Conservation (phyloP, 2,888 invertebrate genomes). For the Leucoptera coffeella region DNA sequence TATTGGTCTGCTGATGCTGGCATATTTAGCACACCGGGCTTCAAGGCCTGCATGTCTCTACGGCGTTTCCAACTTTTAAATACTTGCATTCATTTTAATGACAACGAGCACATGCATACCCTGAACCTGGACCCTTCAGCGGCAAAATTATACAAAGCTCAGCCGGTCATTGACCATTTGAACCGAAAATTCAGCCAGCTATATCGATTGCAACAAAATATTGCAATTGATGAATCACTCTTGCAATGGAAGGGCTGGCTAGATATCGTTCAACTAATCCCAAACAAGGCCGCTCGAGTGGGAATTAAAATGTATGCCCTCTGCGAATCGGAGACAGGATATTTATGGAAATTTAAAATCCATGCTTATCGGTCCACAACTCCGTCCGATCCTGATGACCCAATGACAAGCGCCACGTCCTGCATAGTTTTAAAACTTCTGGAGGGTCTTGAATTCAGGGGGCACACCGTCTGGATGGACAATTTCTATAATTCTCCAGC, state of each 20-base stretch:
- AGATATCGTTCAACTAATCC: constrained; percentile 1
- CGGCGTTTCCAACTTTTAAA: constrained; percentile 1
- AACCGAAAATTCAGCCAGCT: constrained; percentile 1
- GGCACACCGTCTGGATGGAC: constrained; percentile 9
- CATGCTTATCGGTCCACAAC: too few relatives aligned
- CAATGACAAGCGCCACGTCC: too few relatives aligned
- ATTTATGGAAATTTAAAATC: constrained; percentile 4
- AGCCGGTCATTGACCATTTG: constrained; percentile 2
- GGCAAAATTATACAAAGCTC: constrained; percentile 1
- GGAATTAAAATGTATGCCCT: constrained; percentile 4
- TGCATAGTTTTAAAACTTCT: constrained; percentile 4
- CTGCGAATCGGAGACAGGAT: constrained; percentile 4
- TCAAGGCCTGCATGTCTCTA: not conserved
- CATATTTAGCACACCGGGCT: not conserved
- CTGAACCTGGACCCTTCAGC: not conserved
- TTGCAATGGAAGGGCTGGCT: constrained; percentile 2
- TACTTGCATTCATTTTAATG: constrained; percentile 2
- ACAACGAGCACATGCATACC: not conserved
- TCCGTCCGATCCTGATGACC: too few relatives aligned
- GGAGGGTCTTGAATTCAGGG: constrained; percentile 6
- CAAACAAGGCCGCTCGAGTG: constrained; percentile 1
- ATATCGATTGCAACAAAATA: not conserved
- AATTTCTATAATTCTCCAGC: constrained; percentile 9
- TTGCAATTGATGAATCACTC: constrained; percentile 1
- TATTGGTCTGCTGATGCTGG: constrained; percentile 1